Percentiles rank a stretch among this genome's conserved stretches.
phyloP scores from a whole-genome alignment of 1,140 invertebrate species.

The Homarus americanus region DNA sequence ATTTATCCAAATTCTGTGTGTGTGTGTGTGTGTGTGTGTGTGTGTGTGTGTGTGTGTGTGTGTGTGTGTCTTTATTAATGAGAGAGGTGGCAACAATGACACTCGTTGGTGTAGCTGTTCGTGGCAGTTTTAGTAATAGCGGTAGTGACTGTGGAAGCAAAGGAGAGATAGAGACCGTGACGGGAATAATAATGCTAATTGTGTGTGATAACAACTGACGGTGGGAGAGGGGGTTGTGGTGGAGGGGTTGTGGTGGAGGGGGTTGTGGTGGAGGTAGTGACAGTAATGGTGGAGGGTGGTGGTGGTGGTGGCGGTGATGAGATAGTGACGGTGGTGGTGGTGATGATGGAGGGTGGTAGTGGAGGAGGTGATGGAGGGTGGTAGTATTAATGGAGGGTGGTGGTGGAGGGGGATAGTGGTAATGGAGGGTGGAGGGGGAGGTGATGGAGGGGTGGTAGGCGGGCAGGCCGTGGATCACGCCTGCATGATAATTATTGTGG shows the following conservation, averaged over 20 bases:
- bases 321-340: neutral
- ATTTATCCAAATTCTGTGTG: too few relatives aligned
- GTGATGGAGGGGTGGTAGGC: neutral
- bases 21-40: neutral
- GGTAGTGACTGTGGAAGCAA: neutral
- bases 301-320: neutral
- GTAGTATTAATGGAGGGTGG: too few relatives aligned
- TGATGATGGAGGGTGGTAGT: neutral
- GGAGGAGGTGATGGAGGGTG: neutral
- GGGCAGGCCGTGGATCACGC: slow-evolving; percentile 18
- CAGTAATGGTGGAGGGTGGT: neutral
- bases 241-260: neutral
- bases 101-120: too few relatives aligned
- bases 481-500: slow-evolving; percentile 28
- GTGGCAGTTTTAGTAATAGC: too few relatives aligned
- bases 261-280: neutral
- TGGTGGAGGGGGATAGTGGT: neutral
- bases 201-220: too few relatives aligned
- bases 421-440: neutral
- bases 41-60: too few relatives aligned
- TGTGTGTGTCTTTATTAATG: too few relatives aligned
- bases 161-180: too few relatives aligned
- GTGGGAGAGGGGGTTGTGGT: neutral
- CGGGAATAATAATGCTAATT: too few relatives aligned
- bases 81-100: too few relatives aligned